Base-by-base conservation (phyloP, 2,797 vertebrate genomes). In the Ciconia nigra region DNA sequence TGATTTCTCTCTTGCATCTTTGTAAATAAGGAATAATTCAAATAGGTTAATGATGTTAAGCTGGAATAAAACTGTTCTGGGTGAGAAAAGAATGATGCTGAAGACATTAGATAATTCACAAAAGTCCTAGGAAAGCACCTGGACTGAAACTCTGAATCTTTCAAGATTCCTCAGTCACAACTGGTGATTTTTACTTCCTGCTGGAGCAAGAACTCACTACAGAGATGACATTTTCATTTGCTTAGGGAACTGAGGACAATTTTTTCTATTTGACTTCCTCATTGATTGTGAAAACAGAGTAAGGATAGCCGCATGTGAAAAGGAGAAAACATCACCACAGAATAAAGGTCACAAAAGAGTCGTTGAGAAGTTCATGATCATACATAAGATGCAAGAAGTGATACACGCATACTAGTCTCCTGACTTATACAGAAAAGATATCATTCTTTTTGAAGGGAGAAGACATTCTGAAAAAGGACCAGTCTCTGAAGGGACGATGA, bases 291-390 rank as follows among this genome's bases (percentile, higher is more conserved):
- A 90, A 94, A 94, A 80, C 47, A 90, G 24, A 83, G 14, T 58
- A 90, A 83, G 28, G 61, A 83, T 19, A 83, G 69, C 55, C 67
- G 67, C 69, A 74, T 35, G 35, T 52, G 67, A 71, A 88, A 83
- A 85, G 39, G 3, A 85, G 31, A 66, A 89, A 91, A 73, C 28
- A 70, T 51, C 51, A 70, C 13, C 55, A 52, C 37, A 81, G 69
- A 67, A 67, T 71, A 91, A 96, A 96, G 57, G 73, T 91, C 74
- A 92, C 31, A 74, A 31, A 92, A 77, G 35, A 78, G 44, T 82
- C 31, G 84, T 5, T 82, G 73, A 78, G 86, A 90, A 83, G 80
- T 78, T 91, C 69, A 94, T 77, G 65, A 92, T 83, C 47, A 49
- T 77, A 88, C 41, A 67, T 83, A 91, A 94, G 31, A 83, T 3